These are phyloP conservation scores for Copidosoma aretas DNA, from an alignment of 2,888 invertebrate genomes.

Conservation along the genomic window DNA sequence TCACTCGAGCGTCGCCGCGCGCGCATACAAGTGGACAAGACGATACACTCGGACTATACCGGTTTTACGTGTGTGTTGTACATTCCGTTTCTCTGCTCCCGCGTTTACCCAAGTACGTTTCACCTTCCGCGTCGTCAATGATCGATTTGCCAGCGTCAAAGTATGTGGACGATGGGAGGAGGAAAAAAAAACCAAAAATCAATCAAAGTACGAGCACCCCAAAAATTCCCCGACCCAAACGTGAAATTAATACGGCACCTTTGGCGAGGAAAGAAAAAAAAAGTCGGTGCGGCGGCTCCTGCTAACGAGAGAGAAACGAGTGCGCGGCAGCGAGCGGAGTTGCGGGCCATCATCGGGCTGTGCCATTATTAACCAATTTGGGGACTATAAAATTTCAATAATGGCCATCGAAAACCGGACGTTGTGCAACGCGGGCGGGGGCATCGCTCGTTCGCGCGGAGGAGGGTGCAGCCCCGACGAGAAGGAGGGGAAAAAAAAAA, in stretches of 20 bases:
- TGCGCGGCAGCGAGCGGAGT: no score
- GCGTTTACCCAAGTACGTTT: no score
- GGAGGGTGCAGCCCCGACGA: slow-evolving; percentile 45
- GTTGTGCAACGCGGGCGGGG: slow-evolving; percentile 48
- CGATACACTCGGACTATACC: slow-evolving; percentile 60
- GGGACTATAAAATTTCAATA: slow-evolving; percentile 62
- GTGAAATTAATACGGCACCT: no score
- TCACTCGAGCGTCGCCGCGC: slow-evolving; percentile 59
- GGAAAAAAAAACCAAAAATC: background rate
- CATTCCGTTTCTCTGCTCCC: no score
- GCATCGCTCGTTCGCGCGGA: background rate
- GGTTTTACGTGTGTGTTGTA: no score
- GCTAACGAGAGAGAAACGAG: no score
- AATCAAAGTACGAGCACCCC: no score
- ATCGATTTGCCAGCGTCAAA: background rate
- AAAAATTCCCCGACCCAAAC: no score
- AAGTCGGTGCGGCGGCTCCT: no score
- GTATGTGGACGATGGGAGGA: background rate
- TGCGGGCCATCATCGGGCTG: slow-evolving; percentile 35
- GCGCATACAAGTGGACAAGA: slow-evolving; percentile 60
- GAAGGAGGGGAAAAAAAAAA: slow-evolving; percentile 38
- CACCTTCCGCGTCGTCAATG: slow-evolving; percentile 43
- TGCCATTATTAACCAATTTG: slow-evolving; percentile 62
- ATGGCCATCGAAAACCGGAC: slow-evolving; percentile 61
- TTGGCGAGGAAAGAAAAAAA: no score